These are phyloP conservation scores for Hydroisotoma schaefferi DNA, from an alignment of 2,888 invertebrate genomes.

Conservation along the genomic window DNA sequence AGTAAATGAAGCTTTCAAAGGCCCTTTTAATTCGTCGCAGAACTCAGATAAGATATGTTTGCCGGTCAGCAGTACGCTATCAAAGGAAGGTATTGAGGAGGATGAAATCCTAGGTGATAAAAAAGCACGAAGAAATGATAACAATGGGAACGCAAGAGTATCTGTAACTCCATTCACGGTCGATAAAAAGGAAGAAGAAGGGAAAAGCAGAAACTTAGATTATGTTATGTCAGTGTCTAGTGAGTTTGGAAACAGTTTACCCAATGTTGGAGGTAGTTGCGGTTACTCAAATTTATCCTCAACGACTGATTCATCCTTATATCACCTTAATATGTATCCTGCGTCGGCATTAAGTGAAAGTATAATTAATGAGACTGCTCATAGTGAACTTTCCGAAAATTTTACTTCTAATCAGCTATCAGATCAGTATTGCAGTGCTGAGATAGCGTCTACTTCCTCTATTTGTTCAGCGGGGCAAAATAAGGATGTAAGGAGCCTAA, in stretches of 20 bases:
- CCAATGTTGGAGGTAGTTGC: neutral
- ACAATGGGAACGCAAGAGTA: slow-evolving; percentile 1
- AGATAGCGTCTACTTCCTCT: slow-evolving; percentile 9
- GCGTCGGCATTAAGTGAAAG: slow-evolving; percentile 13
- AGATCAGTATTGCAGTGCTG: slow-evolving; percentile 41
- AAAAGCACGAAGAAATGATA: neutral
- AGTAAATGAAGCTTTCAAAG: neutral
- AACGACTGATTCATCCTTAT: slow-evolving; percentile 6
- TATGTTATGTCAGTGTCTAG: no score
- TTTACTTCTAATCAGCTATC: slow-evolving; percentile 37
- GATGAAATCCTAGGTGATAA: neutral
- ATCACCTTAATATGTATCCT: neutral
- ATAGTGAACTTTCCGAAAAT: slow-evolving; percentile 39
- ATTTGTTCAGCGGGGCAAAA: neutral
- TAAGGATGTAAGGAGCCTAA: slow-evolving; percentile 6
- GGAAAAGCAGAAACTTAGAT: no score
- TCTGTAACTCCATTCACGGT: no score
- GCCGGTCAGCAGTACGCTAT: neutral
- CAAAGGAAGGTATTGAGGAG: neutral
- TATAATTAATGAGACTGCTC: slow-evolving; percentile 27
- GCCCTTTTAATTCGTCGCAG: neutral
- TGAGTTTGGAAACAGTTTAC: neutral
- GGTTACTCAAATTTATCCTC: slow-evolving; percentile 5
- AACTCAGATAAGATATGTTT: neutral
- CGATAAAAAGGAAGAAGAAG: no score